Conservation (phyloP, 2,113 vertebrate species). For the Craseonycteris thonglongyai region DNA sequence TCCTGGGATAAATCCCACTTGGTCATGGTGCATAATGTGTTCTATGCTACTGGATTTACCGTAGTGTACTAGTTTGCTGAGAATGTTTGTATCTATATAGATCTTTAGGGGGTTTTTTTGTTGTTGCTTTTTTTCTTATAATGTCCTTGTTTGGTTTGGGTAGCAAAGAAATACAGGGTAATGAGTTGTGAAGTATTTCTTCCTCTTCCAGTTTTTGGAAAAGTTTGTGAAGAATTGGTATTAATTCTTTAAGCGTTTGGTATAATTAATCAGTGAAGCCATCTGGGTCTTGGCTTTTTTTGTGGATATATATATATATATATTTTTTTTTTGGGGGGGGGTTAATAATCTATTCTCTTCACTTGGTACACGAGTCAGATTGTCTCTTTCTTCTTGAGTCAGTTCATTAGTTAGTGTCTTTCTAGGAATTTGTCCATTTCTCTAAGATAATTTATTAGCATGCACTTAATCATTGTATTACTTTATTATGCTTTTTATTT, state of each 20-base stretch:
- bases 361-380: neutral
- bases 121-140: neutral
- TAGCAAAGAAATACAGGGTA: neutral
- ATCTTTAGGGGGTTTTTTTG: neutral
- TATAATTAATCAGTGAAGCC: neutral
- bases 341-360: neutral
- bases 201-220: neutral
- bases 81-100: neutral
- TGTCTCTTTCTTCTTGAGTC: neutral
- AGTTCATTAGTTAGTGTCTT: neutral
- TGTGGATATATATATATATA: no score
- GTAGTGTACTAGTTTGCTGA: neutral
- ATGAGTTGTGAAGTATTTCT: neutral
- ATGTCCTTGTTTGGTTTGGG: neutral
- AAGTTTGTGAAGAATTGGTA: neutral
- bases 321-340: no score
- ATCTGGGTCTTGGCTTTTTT: neutral
- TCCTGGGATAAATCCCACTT: neutral
- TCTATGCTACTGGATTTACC: neutral
- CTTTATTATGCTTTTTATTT: neutral
- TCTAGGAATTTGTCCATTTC: neutral
- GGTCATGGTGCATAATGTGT: neutral
- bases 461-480: neutral
- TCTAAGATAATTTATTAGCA: neutral
- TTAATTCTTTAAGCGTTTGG: neutral